phyloP scores from a whole-genome alignment of 2,797 vertebrate genomes.

The Sarcoramphus papa region DNA sequence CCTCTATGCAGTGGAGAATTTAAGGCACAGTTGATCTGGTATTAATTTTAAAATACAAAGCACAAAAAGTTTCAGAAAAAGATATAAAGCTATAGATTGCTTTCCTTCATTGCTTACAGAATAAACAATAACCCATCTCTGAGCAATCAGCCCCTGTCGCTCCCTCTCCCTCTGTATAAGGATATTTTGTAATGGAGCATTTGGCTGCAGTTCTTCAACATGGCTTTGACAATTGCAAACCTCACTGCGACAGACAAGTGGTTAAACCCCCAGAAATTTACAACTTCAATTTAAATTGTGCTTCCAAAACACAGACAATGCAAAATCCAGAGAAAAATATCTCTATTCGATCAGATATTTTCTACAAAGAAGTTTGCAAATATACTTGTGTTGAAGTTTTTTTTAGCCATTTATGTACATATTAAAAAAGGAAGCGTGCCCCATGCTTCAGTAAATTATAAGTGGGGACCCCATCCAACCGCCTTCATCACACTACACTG shows the following conservation, averaged over 20 bases:
- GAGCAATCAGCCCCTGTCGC: not conserved
- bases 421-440: not conserved
- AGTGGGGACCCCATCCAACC: not conserved
- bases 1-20: not conserved
- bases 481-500: not conserved
- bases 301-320: not conserved
- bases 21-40: not conserved
- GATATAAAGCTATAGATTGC: not conserved
- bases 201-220: not conserved
- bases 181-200: not conserved
- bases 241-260: not conserved
- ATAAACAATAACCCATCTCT: not conserved
- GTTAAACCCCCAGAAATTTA: not conserved
- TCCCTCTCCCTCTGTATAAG: not conserved
- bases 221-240: not conserved
- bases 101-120: not conserved
- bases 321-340: not conserved
- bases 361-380: not conserved
- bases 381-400: accelerated
- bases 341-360: not conserved
- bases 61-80: not conserved
- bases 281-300: not conserved
- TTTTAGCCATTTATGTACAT: not conserved
- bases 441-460: not conserved
- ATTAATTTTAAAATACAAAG: not conserved